A percentile compares a stretch with the other conserved stretches of the same genome.
Evolutionary conservation across 2,888 invertebrate genomes (phyloP).

Genomic region (Coelinius sp.): DNA sequence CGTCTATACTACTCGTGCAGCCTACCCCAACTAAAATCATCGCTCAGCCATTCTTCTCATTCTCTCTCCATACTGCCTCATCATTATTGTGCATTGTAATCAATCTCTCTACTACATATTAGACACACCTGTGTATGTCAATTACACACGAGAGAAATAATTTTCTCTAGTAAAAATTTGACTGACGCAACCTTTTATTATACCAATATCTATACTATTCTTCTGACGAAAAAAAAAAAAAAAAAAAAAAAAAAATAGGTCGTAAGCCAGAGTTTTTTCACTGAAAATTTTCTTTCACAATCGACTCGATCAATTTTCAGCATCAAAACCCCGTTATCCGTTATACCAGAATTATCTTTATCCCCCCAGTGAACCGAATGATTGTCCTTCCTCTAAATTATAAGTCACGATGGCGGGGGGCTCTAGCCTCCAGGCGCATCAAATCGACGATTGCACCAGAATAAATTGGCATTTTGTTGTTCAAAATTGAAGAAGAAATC

Average conservation of each 20-base stretch:
- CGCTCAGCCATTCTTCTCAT: conserved; percentile 21
- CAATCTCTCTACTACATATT: background rate
- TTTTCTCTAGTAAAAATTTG: too few species aligned
- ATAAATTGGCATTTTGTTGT: conserved; percentile 25
- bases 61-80: background rate
- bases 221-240: too few species aligned
- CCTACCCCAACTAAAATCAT: conserved; percentile 52
- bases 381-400: conserved; percentile 56
- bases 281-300: background rate
- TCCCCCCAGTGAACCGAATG: conserved; percentile 60
- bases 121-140: too few species aligned
- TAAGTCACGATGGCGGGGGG: conserved; percentile 20
- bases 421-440: conserved; percentile 38
- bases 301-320: background rate
- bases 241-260: too few species aligned
- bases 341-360: conserved; percentile 25
- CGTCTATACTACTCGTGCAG: conserved; percentile 49
- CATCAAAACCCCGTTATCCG: background rate
- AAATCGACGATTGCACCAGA: conserved; percentile 25
- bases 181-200: too few species aligned
- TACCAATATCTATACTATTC: too few species aligned
- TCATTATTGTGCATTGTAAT: background rate
- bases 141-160: too few species aligned
- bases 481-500: conserved; percentile 22
- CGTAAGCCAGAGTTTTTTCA: too few species aligned